Percentiles rank a stretch among this genome's conserved stretches.
Conservation (phyloP, 2,797 vertebrate species). For the Sphaeramia orbicularis region DNA sequence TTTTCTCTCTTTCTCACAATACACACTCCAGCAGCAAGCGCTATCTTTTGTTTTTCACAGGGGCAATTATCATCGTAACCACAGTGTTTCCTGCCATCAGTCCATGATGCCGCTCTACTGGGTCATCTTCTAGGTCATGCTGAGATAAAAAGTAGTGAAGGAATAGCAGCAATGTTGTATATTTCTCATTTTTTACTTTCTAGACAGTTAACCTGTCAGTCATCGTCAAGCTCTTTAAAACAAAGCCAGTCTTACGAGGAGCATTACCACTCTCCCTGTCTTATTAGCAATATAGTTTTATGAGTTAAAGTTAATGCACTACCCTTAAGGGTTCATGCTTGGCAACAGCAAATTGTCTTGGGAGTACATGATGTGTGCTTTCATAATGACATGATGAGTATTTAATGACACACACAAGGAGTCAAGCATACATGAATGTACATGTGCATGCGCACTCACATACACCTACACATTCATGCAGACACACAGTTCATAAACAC, state of each 20-base stretch:
- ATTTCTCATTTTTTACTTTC: neutral
- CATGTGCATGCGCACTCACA: slow-evolving; percentile 7
- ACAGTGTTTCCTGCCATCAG: slow-evolving; percentile 45
- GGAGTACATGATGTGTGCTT: slow-evolving; percentile 42
- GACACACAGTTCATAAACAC: neutral
- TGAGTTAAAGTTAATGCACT: slow-evolving; percentile 53
- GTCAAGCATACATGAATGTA: slow-evolving; percentile 14
- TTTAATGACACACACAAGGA: slow-evolving; percentile 34
- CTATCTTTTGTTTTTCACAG: slow-evolving; percentile 11
- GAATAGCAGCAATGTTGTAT: slow-evolving; percentile 6
- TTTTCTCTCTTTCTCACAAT: slow-evolving; percentile 21
- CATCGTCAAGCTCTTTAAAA: slow-evolving; percentile 9
- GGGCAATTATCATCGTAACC: slow-evolving; percentile 42
- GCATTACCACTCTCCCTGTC: slow-evolving; percentile 17
- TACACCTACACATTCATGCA: slow-evolving; percentile 15
- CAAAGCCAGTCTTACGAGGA: slow-evolving; percentile 18
- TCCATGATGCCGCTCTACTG: neutral
- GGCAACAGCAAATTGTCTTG: slow-evolving; percentile 41
- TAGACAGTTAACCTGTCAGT: slow-evolving; percentile 6
- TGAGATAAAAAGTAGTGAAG: slow-evolving; percentile 11
- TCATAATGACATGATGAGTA: slow-evolving; percentile 45
- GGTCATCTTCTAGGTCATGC: slow-evolving; percentile 10
- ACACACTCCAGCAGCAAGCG: neutral
- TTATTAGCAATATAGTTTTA: slow-evolving; percentile 52
- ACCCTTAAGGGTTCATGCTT: slow-evolving; percentile 35